Conservation (phyloP, 1,140 invertebrate species). For the Spodoptera frugiperda region DNA sequence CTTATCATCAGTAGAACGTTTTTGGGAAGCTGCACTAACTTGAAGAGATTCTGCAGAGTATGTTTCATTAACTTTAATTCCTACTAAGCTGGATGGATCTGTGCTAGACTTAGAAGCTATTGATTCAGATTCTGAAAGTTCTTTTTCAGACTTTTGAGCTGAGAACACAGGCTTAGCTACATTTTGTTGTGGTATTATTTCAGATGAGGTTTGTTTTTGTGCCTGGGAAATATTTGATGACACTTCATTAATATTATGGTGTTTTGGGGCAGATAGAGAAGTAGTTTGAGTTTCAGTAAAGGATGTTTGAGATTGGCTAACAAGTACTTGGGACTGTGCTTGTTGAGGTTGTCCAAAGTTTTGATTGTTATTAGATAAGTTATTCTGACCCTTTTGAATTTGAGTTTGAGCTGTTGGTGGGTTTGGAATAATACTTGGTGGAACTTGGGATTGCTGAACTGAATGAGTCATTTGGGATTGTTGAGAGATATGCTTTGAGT, state of each 20-base stretch:
- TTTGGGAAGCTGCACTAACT: slow-evolving; percentile 60
- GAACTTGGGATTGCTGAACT: slow-evolving; percentile 57
- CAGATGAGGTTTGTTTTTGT: slow-evolving; percentile 62
- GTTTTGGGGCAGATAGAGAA: slow-evolving; percentile 54
- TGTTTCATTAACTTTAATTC: slow-evolving; percentile 61
- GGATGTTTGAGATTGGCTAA: slow-evolving; percentile 63
- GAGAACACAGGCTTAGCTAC: slow-evolving; percentile 62
- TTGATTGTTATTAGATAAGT: slow-evolving; percentile 57
- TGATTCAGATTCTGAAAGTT: slow-evolving; percentile 76
- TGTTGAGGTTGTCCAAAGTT: slow-evolving; percentile 63
- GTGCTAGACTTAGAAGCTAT: slow-evolving; percentile 72
- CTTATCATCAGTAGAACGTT: slow-evolving; percentile 71
- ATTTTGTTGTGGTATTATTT: slow-evolving; percentile 58
- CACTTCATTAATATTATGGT: slow-evolving; percentile 58
- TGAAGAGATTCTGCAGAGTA: slow-evolving; percentile 66
- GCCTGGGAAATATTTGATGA: slow-evolving; percentile 49
- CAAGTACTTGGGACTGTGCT: slow-evolving; percentile 61
- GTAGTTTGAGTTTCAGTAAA: slow-evolving; percentile 57
- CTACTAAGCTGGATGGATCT: slow-evolving; percentile 61
- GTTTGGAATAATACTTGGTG: slow-evolving; percentile 52
- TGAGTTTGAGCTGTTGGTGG: slow-evolving; percentile 61
- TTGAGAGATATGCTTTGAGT: slow-evolving; percentile 45
- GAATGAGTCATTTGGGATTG: slow-evolving; percentile 51
- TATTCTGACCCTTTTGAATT: slow-evolving; percentile 64
- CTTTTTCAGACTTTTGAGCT: slow-evolving; percentile 73